Evolutionary conservation across 2,113 vertebrate species (phyloP).

Genomic region (Pteruthius melanotis): DNA sequence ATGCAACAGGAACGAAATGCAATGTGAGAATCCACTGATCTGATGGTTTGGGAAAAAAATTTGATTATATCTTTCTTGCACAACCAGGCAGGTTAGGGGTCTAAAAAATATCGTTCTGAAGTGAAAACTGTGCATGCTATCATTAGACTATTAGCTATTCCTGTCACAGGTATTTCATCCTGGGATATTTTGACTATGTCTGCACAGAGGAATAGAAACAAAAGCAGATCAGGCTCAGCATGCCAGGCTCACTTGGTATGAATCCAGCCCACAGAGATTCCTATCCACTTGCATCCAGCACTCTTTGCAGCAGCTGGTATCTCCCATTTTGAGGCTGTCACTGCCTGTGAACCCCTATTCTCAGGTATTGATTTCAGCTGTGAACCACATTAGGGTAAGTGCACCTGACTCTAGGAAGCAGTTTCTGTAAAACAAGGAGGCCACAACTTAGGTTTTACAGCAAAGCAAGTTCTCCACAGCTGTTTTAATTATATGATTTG

Average conservation of each 20-base stretch:
- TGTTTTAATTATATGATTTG: background rate
- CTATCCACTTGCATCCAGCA: background rate
- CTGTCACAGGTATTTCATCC: background rate
- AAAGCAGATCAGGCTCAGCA: background rate
- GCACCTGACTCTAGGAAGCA: background rate
- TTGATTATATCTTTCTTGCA: background rate
- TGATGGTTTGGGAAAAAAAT: background rate
- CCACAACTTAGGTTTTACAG: background rate
- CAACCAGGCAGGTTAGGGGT: background rate
- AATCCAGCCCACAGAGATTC: background rate
- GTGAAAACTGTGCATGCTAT: background rate
- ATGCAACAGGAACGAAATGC: background rate
- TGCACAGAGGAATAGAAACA: background rate
- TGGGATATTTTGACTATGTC: background rate
- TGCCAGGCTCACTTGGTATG: background rate
- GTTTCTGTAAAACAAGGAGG: background rate
- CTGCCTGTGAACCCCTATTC: background rate
- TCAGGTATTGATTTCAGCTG: background rate
- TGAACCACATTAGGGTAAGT: rapidly evolving
- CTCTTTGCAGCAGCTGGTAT: background rate
- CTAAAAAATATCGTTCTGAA: background rate
- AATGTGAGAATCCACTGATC: background rate
- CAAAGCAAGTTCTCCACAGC: background rate
- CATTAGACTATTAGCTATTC: background rate
- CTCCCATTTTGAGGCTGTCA: background rate